Percentiles rank a stretch among this genome's conserved stretches.
These are phyloP conservation scores for Metalampra italica DNA, from an alignment of 2,888 invertebrate genomes.

Conservation along the genomic window DNA sequence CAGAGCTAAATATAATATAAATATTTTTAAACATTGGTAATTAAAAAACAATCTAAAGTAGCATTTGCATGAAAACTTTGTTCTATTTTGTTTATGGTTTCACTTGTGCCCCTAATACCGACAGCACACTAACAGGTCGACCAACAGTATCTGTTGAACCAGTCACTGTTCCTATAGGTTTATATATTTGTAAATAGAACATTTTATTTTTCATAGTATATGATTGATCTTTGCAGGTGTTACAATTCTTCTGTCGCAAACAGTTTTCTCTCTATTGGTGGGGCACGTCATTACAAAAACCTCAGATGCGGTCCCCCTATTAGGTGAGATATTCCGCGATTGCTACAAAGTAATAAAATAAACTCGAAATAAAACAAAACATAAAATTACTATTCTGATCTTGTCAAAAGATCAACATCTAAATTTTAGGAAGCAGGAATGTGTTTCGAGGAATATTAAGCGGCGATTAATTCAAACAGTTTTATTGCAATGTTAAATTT, in stretches of 20 bases:
- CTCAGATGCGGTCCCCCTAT: constrained; percentile 99
- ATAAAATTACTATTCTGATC: constrained; percentile 29
- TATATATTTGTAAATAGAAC: constrained; percentile 39
- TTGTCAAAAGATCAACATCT: constrained; percentile 38
- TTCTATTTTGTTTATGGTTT: constrained; percentile 70
- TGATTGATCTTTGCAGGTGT: constrained; percentile 94
- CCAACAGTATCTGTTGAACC: constrained; percentile 32
- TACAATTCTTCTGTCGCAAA: constrained; percentile 99
- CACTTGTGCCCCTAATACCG: constrained; percentile 69
- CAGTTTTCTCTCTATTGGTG: constrained; percentile 99
- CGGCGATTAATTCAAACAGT: constrained; percentile 5
- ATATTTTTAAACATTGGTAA: constrained; percentile 20
- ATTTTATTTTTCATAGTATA: constrained; percentile 56
- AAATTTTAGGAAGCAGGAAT: constrained; percentile 34
- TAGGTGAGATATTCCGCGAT: constrained; percentile 85
- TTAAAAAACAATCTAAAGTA: constrained; percentile 48
- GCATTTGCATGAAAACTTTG: constrained; percentile 63
- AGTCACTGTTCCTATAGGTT: constrained; percentile 30
- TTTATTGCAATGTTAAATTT: background rate
- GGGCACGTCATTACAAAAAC: constrained; percentile 99
- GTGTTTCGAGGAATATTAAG: constrained; percentile 58
- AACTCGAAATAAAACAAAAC: constrained; percentile 23
- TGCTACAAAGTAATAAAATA: constrained; percentile 28
- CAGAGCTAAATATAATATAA: constrained; percentile 13
- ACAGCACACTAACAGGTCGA: constrained; percentile 68